Conservation (phyloP, 1,140 invertebrate species). For the Medauroidea extradentata region DNA sequence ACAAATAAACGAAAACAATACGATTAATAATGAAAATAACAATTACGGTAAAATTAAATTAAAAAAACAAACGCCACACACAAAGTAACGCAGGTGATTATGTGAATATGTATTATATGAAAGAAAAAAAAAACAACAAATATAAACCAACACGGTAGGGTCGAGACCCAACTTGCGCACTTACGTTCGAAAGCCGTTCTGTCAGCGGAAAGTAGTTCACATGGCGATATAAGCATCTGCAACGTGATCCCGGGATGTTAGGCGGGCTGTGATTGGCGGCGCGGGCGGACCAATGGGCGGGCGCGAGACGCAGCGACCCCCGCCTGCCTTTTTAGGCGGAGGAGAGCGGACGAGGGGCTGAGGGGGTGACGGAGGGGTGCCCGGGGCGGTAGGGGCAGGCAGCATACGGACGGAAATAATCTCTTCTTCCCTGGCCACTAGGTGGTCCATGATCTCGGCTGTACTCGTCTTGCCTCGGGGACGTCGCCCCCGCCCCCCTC, state of each 20-base stretch:
- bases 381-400: no score
- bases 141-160: not conserved
- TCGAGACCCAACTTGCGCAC: constrained; percentile 47
- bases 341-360: constrained; percentile 21
- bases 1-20: no score
- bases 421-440: no score
- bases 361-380: no score
- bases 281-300: constrained; percentile 42
- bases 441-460: no score
- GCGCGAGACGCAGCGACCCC: constrained; percentile 45
- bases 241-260: constrained; percentile 69
- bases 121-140: not conserved
- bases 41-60: no score
- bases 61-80: not conserved
- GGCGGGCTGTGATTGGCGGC: constrained; percentile 45
- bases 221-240: constrained; percentile 79
- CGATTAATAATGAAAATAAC: no score
- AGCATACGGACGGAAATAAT: no score
- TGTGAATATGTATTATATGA: not conserved
- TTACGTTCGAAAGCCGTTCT: constrained; percentile 92
- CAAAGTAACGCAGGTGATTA: not conserved
- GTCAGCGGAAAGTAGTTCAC: constrained; percentile 61
- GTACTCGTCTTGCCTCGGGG: no score
- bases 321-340: constrained; percentile 63
- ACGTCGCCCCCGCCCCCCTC: no score